A percentile compares a stretch with the other conserved stretches of the same genome.
These are phyloP conservation scores for Bibio marci DNA, from an alignment of 2,888 invertebrate species.

Conservation along the genomic window DNA sequence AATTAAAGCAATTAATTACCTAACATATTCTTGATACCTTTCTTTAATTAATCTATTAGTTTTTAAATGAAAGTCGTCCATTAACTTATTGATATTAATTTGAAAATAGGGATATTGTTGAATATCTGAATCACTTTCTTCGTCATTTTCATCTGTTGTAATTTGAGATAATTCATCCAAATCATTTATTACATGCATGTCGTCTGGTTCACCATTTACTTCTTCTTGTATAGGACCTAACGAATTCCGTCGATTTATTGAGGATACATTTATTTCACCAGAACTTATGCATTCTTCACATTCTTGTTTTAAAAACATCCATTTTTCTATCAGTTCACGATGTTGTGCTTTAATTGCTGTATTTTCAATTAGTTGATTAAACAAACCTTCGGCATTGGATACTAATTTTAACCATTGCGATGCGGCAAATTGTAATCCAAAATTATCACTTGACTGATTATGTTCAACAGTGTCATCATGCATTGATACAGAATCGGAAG, in stretches of 20 bases:
- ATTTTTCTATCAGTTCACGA: conserved; percentile 60
- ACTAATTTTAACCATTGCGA: conserved; percentile 68
- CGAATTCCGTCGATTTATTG: conserved; percentile 19
- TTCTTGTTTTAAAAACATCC: conserved; percentile 73
- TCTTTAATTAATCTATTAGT: conserved; percentile 49
- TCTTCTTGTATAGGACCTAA: conserved; percentile 30
- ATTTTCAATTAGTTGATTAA: conserved; percentile 48
- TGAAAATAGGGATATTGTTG: conserved; percentile 43
- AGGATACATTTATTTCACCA: conserved; percentile 21
- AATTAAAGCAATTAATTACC: no score
- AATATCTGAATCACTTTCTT: conserved; percentile 26
- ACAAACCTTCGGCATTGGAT: conserved; percentile 69
- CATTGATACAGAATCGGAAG: conserved; percentile 2
- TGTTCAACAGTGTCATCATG: conserved; percentile 3
- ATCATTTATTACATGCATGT: conserved; percentile 29
- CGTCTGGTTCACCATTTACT: conserved; percentile 41
- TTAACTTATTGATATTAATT: conserved; percentile 41
- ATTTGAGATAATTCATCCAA: background rate
- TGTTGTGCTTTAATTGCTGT: conserved; percentile 53
- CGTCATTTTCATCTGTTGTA: conserved; percentile 16
- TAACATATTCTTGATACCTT: conserved; percentile 41
- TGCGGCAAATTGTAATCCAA: conserved; percentile 68
- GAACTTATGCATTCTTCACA: conserved; percentile 58
- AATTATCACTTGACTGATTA: no score
- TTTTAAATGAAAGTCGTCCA: conserved; percentile 51